Conservation (phyloP, 2,113 vertebrate genomes). For the Hemiscyllium ocellatum region DNA sequence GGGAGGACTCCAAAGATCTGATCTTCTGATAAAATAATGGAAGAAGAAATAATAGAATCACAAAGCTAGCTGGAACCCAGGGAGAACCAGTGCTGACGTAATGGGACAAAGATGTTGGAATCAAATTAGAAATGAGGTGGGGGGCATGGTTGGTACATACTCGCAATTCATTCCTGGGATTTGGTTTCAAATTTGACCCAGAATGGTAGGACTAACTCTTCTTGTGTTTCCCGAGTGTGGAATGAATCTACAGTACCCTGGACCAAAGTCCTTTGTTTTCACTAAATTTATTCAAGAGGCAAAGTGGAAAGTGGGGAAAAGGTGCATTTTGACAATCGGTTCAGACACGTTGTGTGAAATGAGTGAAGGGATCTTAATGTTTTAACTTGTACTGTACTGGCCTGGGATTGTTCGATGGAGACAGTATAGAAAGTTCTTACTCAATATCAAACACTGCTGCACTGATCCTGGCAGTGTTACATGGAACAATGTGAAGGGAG, state of each 20-base stretch:
- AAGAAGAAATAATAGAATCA: neutral
- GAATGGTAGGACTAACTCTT: neutral
- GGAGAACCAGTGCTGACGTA: neutral
- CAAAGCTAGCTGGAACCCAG: neutral
- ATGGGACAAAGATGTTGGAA: neutral
- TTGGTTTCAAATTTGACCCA: neutral
- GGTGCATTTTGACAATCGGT: neutral
- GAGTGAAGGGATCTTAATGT: neutral
- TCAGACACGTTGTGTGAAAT: neutral
- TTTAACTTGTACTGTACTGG: neutral
- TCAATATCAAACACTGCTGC: neutral
- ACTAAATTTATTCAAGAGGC: no score
- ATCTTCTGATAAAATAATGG: neutral
- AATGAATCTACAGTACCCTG: neutral
- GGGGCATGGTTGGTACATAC: neutral
- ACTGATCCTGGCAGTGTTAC: neutral
- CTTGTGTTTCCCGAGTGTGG: neutral
- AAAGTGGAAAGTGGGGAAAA: no score
- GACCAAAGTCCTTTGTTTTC: neutral
- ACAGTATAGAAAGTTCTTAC: neutral
- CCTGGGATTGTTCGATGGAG: neutral
- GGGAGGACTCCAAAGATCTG: neutral
- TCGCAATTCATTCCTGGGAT: neutral
- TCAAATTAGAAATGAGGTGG: neutral
- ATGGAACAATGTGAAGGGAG: neutral